Base-by-base conservation (phyloP, 35 echinoderm and acorn worm species). In the Ophiothrix spiculata region DNA sequence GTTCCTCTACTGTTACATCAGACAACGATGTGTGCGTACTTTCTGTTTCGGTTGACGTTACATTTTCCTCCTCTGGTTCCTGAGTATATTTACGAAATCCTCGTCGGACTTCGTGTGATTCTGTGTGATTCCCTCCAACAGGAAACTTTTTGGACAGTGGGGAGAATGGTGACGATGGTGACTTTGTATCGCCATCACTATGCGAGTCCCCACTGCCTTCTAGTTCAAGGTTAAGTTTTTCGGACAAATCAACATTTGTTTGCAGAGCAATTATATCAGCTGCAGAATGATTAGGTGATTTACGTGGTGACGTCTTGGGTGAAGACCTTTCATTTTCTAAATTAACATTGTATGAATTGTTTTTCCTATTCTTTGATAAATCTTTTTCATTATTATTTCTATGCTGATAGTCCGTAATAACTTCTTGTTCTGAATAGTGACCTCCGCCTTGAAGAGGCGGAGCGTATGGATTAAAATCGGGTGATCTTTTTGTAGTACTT, bases 261-360 rank as follows among this genome's bases (percentile, higher is more conserved):
- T 81, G 80, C 36, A 90, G 77, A 40, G 88, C 88, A 49, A 90
- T 90, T 16, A 90, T 82, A 31, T 56, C 74, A 23, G 88, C 83
- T 38, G 88, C 88, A 78, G 80, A 60, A 31, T 54, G 45, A 40
- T 83, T 69, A 64, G 88, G 31, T 64, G 64, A 32, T 90, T 31
- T 39, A 81, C 88, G 54, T 77, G 88, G 40, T 77, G 88, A 41
- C 77, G 75, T 36, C 84, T 80, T 39, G 73, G 54, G 42, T 32
- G 81, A 63, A 35, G 37, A 23, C 32, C 31, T 84, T 36, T 60
- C 54, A 15, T 84, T 37, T 13, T 32, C 33, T 32, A 37, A 84
- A 63, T 64, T 64, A 33, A 56, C 81, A 84, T 60, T 37, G 81
- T 54, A 84, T 36, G 46, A 38, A 64, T 60, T 60, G 63, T 54